Evolutionary conservation across 2,113 vertebrate species (phyloP).

Genomic region (Petroica traversi): DNA sequence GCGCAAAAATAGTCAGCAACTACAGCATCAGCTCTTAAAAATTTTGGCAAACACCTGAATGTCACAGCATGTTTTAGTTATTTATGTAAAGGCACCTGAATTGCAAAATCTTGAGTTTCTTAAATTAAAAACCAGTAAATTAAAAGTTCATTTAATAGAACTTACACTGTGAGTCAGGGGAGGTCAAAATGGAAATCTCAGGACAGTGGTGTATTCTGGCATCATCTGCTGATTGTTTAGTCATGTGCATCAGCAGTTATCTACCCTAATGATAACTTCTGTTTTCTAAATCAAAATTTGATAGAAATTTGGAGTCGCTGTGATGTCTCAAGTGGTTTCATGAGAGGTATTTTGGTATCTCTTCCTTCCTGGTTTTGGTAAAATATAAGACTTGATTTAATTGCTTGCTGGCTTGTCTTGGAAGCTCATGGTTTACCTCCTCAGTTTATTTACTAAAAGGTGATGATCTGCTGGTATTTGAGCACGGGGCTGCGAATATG

Average conservation of each 20-base stretch:
- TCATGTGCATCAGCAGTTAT: not conserved
- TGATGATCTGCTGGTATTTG: not conserved
- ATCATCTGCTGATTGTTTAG: not conserved
- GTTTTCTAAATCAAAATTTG: not conserved
- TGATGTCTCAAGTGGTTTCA: not conserved
- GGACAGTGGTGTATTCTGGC: not conserved
- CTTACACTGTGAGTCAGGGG: rapidly evolving
- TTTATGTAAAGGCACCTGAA: not conserved
- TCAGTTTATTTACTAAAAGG: not conserved
- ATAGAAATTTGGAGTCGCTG: not conserved
- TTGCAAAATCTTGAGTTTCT: not conserved
- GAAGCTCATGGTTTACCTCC: not conserved
- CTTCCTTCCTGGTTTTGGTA: not conserved
- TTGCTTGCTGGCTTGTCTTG: not conserved
- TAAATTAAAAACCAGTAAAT: not conserved
- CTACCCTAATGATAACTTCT: not conserved
- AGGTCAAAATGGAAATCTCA: not conserved
- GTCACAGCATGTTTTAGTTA: not conserved
- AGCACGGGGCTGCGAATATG: not conserved
- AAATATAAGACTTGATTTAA: not conserved
- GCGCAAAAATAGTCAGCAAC: not conserved
- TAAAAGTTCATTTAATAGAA: not conserved
- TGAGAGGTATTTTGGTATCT: not conserved
- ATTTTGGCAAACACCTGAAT: not conserved
- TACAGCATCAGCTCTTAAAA: not conserved